phyloP scores from a whole-genome alignment of 2,888 invertebrate genomes.

The Archaeoteleia sp. region DNA sequence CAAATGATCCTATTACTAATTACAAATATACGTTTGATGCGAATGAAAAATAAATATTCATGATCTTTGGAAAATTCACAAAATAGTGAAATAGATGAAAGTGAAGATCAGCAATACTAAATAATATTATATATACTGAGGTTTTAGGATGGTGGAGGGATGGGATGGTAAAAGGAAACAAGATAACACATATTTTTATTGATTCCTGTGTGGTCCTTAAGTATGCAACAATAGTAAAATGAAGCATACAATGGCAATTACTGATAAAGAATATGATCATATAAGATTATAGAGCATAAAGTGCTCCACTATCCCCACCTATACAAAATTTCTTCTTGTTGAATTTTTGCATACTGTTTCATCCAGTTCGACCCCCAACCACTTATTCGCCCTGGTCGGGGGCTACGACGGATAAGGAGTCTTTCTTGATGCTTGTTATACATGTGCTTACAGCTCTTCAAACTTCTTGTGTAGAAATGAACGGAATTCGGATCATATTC shows the following conservation, averaged over 20 bases:
- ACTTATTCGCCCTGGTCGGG: slow-evolving; percentile 64
- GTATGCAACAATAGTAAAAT: slow-evolving; percentile 19
- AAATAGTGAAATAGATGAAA: too few relatives aligned
- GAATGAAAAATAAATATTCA: too few relatives aligned
- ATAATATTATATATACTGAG: too few relatives aligned
- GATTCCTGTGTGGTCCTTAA: slow-evolving; percentile 25
- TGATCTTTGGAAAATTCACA: too few relatives aligned
- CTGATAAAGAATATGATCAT: slow-evolving; percentile 75
- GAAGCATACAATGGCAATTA: slow-evolving; percentile 44
- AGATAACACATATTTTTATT: slow-evolving; percentile 25
- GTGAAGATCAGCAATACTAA: too few relatives aligned
- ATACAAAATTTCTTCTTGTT: slow-evolving; percentile 62
- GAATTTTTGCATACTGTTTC: slow-evolving; percentile 63
- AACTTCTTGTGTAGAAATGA: slow-evolving; percentile 71
- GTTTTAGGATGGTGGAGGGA: slow-evolving; percentile 58
- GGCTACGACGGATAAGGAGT: slow-evolving; percentile 64
- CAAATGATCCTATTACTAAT: too few relatives aligned
- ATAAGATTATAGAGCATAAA: slow-evolving; percentile 63
- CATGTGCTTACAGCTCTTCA: slow-evolving; percentile 60
- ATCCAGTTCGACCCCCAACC: slow-evolving; percentile 64
- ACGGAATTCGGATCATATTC: slow-evolving; percentile 74
- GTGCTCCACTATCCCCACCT: slow-evolving; percentile 55
- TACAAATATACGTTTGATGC: too few relatives aligned
- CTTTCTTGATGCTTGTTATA: slow-evolving; percentile 68
- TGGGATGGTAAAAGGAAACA: slow-evolving; percentile 31